Conservation (phyloP, 1,140 invertebrate genomes). For the Drosophila repletoides region DNA sequence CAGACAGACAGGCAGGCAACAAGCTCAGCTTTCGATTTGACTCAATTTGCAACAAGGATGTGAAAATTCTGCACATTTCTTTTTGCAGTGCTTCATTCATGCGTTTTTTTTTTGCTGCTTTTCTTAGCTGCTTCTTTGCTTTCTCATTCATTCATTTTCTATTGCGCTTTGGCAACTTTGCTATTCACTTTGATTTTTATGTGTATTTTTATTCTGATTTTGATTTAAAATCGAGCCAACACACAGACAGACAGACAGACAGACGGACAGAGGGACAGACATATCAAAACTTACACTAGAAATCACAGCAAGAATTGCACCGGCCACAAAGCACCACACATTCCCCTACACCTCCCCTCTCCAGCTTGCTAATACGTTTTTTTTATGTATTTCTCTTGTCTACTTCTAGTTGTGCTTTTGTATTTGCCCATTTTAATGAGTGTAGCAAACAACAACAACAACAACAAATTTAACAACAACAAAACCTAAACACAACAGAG, state of each 20-base stretch:
- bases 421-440: constrained; percentile 80
- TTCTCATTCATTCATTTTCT: neutral
- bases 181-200: constrained; percentile 12
- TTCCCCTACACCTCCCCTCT: constrained; percentile 8
- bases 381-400: constrained; percentile 76
- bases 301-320: neutral
- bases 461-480: constrained; percentile 41
- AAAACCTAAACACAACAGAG: constrained; percentile 20
- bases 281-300: neutral
- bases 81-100: neutral
- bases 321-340: neutral
- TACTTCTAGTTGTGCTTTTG: constrained; percentile 79
- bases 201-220: neutral
- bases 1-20: too few species aligned
- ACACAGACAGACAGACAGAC: neutral
- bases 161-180: neutral
- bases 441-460: constrained; percentile 59
- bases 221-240: neutral
- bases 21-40: constrained; percentile 7
- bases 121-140: constrained; percentile 1
- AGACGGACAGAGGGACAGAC: neutral
- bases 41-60: constrained; percentile 35
- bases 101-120: neutral
- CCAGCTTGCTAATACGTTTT: constrained; percentile 76
- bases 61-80: neutral